A percentile compares a stretch with the other conserved stretches of the same genome.
These are phyloP conservation scores for Rhaphigaster nebulosa DNA, from an alignment of 2,888 invertebrate genomes.

Conservation along the genomic window DNA sequence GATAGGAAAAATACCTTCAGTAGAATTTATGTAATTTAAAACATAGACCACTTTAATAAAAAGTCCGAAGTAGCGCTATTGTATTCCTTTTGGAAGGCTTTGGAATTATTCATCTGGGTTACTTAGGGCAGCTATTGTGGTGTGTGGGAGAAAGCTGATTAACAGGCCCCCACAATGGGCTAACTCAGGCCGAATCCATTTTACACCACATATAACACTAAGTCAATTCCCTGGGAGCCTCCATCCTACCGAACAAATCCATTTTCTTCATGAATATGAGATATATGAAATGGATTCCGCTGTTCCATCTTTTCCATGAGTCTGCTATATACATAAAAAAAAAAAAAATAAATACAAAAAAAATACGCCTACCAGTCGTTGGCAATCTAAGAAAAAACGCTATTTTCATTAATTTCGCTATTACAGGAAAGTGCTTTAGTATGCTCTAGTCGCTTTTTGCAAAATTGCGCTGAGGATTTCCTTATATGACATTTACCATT, in stretches of 20 bases:
- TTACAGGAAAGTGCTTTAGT: too few species aligned
- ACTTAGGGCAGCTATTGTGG: not conserved
- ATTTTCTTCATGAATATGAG: constrained; percentile 32
- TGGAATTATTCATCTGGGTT: not conserved
- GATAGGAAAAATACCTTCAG: too few species aligned
- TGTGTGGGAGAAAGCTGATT: not conserved
- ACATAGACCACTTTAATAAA: not conserved
- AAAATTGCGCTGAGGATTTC: too few species aligned
- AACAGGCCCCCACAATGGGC: not conserved
- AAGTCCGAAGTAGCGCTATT: not conserved
- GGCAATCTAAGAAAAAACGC: too few species aligned
- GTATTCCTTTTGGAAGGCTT: not conserved
- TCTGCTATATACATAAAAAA: not conserved
- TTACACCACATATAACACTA: constrained; percentile 12
- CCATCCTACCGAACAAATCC: not conserved
- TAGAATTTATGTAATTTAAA: not conserved
- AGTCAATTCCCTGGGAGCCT: not conserved
- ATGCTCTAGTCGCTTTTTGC: too few species aligned
- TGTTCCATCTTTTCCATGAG: not conserved
- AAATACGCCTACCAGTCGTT: too few species aligned
- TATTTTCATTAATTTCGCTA: too few species aligned
- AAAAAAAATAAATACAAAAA: not conserved
- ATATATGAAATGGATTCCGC: not conserved
- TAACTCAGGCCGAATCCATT: not conserved
- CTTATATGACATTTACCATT: too few species aligned